Evolutionary conservation across 2,797 vertebrate genomes (phyloP), one percentile per base, ranked within the genome.

Genomic region (Petrocephalus sullivani): DNA sequence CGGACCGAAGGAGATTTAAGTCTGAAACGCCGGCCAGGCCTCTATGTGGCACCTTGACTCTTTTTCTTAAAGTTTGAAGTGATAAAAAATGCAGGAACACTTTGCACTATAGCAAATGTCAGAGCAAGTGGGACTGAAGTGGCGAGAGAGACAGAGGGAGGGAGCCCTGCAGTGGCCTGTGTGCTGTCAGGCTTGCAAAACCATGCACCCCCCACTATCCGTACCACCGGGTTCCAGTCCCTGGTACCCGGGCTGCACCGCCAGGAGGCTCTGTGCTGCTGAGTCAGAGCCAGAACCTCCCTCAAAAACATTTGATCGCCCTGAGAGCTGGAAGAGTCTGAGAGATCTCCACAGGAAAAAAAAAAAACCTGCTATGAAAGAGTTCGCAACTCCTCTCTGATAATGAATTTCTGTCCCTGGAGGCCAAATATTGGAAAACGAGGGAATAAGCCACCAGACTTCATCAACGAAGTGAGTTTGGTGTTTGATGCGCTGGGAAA

Each of bases 81-180:
- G 84, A 58, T 57, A 86, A 86, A 41, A 37, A 86, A 86, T 83
- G 81, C 81, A 58, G 16, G 28, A 41, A 57, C 53, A 86, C 28
- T 58, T 58, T 58, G 21, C 53, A 54, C 84, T 86, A 56, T 23
- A 86, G 49, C 84, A 37, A 58, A 86, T 57, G 53, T 51, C 81
- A 83, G 81, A 10, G 41, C n/a, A 23, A 53, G 21, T 51, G 19
- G 81, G 49, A 83, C 81, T 53, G 81, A 57, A 37, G 56, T 58
- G n/a, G 53, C 37, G 53, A 86, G 56, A n/a, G 56, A 57, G 84
- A 85, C 23, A 53, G 53, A 83, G 41, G 49, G 41, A 49, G 81
- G 81, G 37, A 51, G 7, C 49, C 81, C 81, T 21, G 49, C 21
- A 0, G 81, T 83, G 81, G n/a, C 21, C 4, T 21, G 46, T 2